Evolutionary conservation across 1,140 invertebrate species (phyloP), one percentile per base, ranked within the genome.

Genomic region (Drosophila hydei): DNA sequence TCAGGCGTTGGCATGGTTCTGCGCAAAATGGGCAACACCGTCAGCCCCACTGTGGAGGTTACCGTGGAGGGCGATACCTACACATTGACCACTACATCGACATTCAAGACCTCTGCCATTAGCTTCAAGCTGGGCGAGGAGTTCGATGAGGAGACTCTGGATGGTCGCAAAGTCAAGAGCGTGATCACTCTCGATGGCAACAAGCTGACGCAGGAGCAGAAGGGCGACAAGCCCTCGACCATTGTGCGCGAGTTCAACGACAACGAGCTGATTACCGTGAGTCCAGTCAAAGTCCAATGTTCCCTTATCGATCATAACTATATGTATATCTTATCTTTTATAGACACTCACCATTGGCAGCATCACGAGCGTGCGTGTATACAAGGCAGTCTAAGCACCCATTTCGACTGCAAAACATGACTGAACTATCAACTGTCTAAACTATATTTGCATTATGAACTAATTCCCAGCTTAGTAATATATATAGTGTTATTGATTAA

Each of bases 131-230:
- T 96, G 4, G 96, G 95, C 19, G 94, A 95, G 60, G 96, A 97
- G 90, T 97, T 98, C 90, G 96, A 97, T 8, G 96, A 98, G 80
- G 95, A 95, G 73, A 98, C 97, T 6, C 93, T 95, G 14, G 97
- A 98, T 90, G 97, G 96, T 9, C 93, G 96, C 38, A 95, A 94
- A 79, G 97, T 98, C 1, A 97, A 96, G 92, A 95, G 93, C 45
- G 83, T 93, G 56, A 93, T 95, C 69, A 95, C 93, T 11, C 84
- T 94, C 19, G 94, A 95, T 7, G 94, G 94, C 62, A 95, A 95
- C 91, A 96, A 94, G 76, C 89, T 96, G 60, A 92, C 93, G 18
- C 95, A 96, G 77, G 89, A 94, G 27, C 95, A 96, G 91, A 95
- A 95, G 69, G 94, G 94, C 30, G 93, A 94, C 14, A 94, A 95